phyloP scores from a whole-genome alignment of 2,797 vertebrate species.

The Pampus argenteus region DNA sequence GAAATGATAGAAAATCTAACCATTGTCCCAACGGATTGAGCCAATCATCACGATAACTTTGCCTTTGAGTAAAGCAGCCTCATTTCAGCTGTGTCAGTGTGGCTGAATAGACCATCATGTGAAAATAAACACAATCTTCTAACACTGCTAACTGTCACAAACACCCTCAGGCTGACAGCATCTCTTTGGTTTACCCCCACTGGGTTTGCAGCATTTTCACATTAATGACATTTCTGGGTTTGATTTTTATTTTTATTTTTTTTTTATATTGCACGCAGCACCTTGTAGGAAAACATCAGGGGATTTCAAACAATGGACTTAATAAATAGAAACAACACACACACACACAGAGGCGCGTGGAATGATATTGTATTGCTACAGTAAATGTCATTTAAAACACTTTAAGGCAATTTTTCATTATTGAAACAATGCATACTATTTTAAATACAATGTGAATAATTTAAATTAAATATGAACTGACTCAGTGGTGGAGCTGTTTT shows the following conservation, averaged over 20 bases:
- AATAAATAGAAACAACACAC: constrained; percentile 22
- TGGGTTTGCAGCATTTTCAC: constrained; percentile 26
- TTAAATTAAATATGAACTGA: no score
- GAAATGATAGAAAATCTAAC: constrained; percentile 51
- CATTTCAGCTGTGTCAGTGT: constrained; percentile 41
- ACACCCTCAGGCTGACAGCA: constrained; percentile 32
- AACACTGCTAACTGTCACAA: constrained; percentile 34
- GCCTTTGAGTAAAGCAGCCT: constrained; percentile 39
- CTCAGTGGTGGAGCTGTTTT: background rate
- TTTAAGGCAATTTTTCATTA: background rate
- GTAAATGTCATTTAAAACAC: constrained; percentile 8
- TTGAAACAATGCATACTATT: background rate
- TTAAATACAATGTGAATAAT: no score
- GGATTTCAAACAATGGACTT: constrained; percentile 34
- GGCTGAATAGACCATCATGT: constrained; percentile 35
- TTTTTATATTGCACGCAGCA: constrained; percentile 34
- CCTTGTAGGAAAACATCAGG: constrained; percentile 44
- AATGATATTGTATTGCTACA: constrained; percentile 6
- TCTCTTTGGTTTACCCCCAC: constrained; percentile 32
- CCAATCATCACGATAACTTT: constrained; percentile 55
- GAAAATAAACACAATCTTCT: constrained; percentile 49
- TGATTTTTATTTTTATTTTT: constrained; percentile 35
- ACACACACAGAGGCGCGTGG: background rate
- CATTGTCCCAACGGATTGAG: constrained; percentile 52
- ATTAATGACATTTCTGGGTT: constrained; percentile 49